Conservation (phyloP, 2,113 vertebrate species). For the Sardina pilchardus region DNA sequence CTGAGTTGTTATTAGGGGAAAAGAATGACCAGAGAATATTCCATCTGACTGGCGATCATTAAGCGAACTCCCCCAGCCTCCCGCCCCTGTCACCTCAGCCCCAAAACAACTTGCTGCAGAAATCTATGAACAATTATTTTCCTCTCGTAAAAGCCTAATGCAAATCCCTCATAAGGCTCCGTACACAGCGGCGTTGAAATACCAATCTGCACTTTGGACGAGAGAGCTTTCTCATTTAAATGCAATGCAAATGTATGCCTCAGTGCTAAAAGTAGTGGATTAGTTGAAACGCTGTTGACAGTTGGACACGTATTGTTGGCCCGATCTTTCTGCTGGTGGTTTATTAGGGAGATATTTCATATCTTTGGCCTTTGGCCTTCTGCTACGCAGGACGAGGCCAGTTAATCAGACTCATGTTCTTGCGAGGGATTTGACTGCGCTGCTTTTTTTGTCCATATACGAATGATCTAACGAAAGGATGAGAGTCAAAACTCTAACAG, state of each 20-base stretch:
- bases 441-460: not conserved
- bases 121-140: conserved; percentile 35
- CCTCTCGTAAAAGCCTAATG: conserved; percentile 13
- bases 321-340: not conserved
- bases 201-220: not conserved
- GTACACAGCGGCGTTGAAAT: not conserved
- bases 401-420: conserved; percentile 6
- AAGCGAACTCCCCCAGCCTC: not conserved
- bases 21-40: conserved; percentile 24
- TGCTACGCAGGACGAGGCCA: not conserved
- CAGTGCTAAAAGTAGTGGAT: conserved; percentile 3
- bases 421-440: not conserved
- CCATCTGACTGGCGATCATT: not conserved
- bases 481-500: not conserved
- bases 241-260: conserved; percentile 3
- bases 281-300: conserved; percentile 1
- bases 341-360: not conserved
- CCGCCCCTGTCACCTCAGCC: not conserved
- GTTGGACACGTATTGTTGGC: conserved; percentile 1
- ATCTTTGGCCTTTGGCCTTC: not conserved
- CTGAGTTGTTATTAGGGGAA: conserved; percentile 22
- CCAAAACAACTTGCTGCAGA: conserved; percentile 15
- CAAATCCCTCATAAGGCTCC: conserved; percentile 18
- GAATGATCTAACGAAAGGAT: not conserved
- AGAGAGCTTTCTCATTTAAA: not conserved